Evolutionary conservation across 2,797 vertebrate genomes (phyloP).

Genomic region (Hirundo rustica): DNA sequence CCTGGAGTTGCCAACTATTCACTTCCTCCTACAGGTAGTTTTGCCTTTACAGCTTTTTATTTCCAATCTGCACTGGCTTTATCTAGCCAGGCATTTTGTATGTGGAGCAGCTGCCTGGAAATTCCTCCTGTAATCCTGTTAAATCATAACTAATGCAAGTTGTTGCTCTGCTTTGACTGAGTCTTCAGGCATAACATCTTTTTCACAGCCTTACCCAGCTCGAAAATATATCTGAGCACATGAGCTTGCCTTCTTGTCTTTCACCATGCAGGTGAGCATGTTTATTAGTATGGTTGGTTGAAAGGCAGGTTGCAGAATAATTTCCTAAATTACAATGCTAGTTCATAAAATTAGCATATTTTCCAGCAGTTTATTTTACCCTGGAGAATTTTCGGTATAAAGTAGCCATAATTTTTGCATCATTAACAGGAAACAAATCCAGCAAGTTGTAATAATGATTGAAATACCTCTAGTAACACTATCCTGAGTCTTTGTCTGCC

Average conservation of each 20-base stretch:
- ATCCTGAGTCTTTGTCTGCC: neutral
- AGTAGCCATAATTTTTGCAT: neutral
- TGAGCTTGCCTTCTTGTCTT: neutral
- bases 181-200: neutral
- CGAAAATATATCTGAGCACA: neutral
- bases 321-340: neutral
- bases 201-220: neutral
- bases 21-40: neutral
- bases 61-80: slow-evolving; percentile 4
- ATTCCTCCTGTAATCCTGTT: slow-evolving; percentile 35
- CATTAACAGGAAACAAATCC: neutral
- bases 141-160: slow-evolving; percentile 21
- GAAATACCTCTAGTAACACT: neutral
- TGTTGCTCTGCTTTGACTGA: neutral
- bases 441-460: neutral
- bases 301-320: neutral
- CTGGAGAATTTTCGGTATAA: neutral
- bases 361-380: neutral
- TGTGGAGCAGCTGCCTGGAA: slow-evolving; percentile 18
- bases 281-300: neutral
- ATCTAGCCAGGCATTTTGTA: slow-evolving; percentile 6
- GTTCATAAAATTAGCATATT: neutral
- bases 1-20: neutral
- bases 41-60: neutral
- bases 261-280: neutral